Base-by-base conservation (phyloP, 2,888 invertebrate species). In the Deilephila elpenor region DNA sequence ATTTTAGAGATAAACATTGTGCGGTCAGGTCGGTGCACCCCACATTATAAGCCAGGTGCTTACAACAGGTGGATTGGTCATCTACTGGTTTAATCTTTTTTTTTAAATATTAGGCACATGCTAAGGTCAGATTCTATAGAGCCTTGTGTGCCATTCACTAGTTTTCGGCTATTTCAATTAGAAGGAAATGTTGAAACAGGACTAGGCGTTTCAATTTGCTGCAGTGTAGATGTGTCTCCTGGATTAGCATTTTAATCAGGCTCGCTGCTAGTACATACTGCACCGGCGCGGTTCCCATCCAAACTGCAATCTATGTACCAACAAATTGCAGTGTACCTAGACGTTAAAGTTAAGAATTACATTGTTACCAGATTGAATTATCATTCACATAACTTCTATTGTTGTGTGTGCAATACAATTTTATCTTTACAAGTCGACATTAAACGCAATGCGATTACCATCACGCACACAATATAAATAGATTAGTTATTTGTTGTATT, bases 51-150 rank as follows among this genome's bases (percentile, higher is more conserved):
- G 83, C 90, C 93, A 93, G 92, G 93, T 93, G 93, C 83, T 80
- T 80, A 85, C 88, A 90, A 93, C 93, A 93, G 93, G 93, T 93
- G 93, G 82, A 86, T 76, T 82, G 77, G 67, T 70, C 44, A 44
- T 11, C 44, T 44, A 44, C 29, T 44, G 17, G 19, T 70, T 70
- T 25, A 14, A 34, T 60, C 29, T 60, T 25, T 25, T 44, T 20
- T 20, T 34, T 17, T 51, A 5, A 5, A 32, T 25, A n/a, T 19
- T 44, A 25, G 29, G 51, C 51, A 37, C 32, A 25, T 11, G 37
- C 37, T n/a, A 59, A 5, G 14, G 17, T n/a, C 17, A 51, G 8
- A 5, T 25, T 17, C 14, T 51, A 67, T 29, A 6, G 14, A 70
- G 59, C 20, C 6, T 56, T 6, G 11, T 25, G 37, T 1, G 0